phyloP scores from a whole-genome alignment of 1,140 invertebrate genomes.

The Diorhabda carinulata region DNA sequence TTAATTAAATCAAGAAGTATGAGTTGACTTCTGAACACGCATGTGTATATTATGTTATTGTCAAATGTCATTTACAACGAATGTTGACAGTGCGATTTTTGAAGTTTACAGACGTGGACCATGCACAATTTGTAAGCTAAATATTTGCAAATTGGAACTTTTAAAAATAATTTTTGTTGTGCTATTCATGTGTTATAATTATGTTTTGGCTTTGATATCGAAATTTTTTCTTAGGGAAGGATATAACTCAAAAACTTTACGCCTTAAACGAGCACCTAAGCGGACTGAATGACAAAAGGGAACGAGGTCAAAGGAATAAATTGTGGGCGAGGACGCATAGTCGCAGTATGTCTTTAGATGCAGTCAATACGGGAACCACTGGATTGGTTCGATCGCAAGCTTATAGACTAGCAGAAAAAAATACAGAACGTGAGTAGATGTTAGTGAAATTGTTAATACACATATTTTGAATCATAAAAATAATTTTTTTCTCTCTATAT shows the following conservation, averaged over 20 bases:
- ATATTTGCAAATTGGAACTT: not conserved
- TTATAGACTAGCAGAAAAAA: slow-evolving; percentile 52
- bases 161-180: not conserved
- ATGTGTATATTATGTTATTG: too few species aligned
- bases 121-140: not conserved
- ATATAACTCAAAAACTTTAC: slow-evolving; percentile 81
- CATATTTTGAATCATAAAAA: too few species aligned
- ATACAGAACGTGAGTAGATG: slow-evolving; percentile 35
- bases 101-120: too few species aligned
- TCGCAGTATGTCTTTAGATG: slow-evolving; percentile 70
- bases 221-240: slow-evolving; percentile 59
- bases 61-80: too few species aligned
- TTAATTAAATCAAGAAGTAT: too few species aligned
- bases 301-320: slow-evolving; percentile 45
- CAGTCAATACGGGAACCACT: slow-evolving; percentile 70
- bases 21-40: too few species aligned
- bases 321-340: slow-evolving; percentile 53
- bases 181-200: not conserved
- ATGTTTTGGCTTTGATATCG: not conserved
- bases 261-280: slow-evolving; percentile 70
- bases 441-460: too few species aligned
- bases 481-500: too few species aligned
- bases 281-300: slow-evolving; percentile 49
- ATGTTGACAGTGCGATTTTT: too few species aligned
- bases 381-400: slow-evolving; percentile 66